Base-by-base conservation (phyloP, 1,140 invertebrate genomes). In the Drosophila mauritiana region DNA sequence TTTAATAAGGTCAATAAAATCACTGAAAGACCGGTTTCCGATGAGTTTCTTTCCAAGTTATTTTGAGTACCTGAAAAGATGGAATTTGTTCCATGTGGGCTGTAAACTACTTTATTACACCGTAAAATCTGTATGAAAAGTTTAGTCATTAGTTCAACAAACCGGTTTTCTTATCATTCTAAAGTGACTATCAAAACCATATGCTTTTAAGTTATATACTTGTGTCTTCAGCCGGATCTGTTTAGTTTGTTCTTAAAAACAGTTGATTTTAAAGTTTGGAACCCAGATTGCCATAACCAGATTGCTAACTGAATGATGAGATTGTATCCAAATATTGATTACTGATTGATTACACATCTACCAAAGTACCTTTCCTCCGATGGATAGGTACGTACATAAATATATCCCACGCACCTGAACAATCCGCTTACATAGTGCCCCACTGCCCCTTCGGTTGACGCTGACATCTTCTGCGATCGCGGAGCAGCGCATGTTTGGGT, bases 401-500 rank as follows among this genome's bases (percentile, higher is more conserved):
- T 59, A 61, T 61, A 64, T 36, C 46, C 64, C 64, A 68, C 65
- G 64, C 67, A 70, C 43, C 51, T 70, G 68, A 70, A 57, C 64
- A 70, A 49, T 70, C 52, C 64, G 61, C 37, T 68, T 68, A 68
- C 64, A 68, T 65, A 61, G 65, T 64, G 45, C 46, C 7, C 8
- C 27, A 27, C 20, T 31, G 58, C 20, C 43, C 15, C 15, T 17
- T 42, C 40, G 36, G 27, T 36, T 64, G 64, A 25, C 58, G 63
- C 40, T 25, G 57, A 27, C 34, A 73, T 73, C 51, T 13, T 73
- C 17, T 52, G 70, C 43, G 27, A 63, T 25, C 34, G 45, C 49
- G 63, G 73, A 70, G 69, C 74, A 83, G 80, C 78, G 78, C 73
- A 85, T 78, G 72, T 68, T 85, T 73, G 52, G 49, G 72, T 88